Percentiles rank a stretch among this genome's conserved stretches.
phyloP scores from a whole-genome alignment of 2,888 invertebrate species.

The Scaptomyza caliginosa region DNA sequence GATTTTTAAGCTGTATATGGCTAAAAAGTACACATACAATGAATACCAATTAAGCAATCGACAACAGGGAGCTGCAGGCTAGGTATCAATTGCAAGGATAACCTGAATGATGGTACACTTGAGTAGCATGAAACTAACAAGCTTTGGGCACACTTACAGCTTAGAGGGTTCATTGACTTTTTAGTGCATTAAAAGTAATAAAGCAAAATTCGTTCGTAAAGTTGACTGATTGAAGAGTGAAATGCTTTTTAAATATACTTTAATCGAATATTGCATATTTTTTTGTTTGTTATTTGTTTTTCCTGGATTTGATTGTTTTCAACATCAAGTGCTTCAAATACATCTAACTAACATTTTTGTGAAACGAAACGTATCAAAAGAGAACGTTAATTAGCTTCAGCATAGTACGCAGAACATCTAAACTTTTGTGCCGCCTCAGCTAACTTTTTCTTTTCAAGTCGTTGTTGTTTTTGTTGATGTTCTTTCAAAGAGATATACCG shows the following conservation, averaged over 20 bases:
- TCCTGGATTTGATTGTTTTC: neutral
- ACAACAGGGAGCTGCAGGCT: neutral
- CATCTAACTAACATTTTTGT: conserved; percentile 26
- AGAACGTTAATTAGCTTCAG: conserved; percentile 48
- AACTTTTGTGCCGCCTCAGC: conserved; percentile 37
- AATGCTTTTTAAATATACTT: neutral
- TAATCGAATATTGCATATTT: too few species aligned
- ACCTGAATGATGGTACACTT: neutral
- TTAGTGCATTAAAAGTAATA: neutral
- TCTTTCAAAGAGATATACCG: conserved; percentile 12
- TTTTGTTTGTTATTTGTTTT: neutral
- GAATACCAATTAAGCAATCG: conserved; percentile 55
- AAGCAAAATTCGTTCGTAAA: neutral
- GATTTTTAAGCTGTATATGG: neutral
- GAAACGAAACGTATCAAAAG: conserved; percentile 39
- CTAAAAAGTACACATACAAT: conserved; percentile 42
- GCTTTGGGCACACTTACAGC: neutral
- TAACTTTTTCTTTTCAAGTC: conserved; percentile 26
- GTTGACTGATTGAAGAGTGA: too few species aligned
- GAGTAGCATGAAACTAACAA: neutral
- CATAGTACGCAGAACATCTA: conserved; percentile 22
- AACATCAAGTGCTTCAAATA: neutral
- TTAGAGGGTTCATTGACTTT: conserved; percentile 3
- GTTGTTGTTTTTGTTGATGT: conserved; percentile 13
- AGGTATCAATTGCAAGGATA: conserved; percentile 19